Evolutionary conservation across 2,113 vertebrate species (phyloP).

Genomic region (Megalops atlanticus): DNA sequence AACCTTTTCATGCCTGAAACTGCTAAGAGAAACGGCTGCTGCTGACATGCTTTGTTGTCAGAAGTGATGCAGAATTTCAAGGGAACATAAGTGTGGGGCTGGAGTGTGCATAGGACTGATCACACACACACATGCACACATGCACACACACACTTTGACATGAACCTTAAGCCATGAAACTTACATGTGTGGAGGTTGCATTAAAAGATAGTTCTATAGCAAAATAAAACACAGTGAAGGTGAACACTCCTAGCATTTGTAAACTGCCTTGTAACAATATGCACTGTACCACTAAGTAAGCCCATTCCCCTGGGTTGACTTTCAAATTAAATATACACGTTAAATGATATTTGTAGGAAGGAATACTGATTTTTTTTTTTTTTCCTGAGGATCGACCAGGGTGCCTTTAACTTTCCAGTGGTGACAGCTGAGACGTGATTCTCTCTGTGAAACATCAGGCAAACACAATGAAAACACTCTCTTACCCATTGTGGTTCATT

Average conservation of each 20-base stretch:
- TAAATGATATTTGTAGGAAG: neutral
- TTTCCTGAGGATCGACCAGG: neutral
- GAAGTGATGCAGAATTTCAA: neutral
- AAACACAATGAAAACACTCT: neutral
- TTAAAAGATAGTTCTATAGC: neutral
- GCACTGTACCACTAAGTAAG: neutral
- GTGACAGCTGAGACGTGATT: neutral
- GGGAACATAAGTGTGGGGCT: neutral
- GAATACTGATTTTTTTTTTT: neutral
- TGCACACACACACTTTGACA: neutral
- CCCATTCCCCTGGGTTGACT: neutral
- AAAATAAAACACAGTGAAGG: no score
- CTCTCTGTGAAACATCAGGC: neutral
- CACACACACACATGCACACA: neutral
- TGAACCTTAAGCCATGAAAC: neutral
- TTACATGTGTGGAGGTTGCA: slow-evolving; percentile 5
- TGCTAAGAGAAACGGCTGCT: neutral
- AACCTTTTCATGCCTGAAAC: slow-evolving; percentile 22
- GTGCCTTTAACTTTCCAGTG: neutral
- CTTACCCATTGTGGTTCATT: neutral
- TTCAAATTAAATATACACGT: neutral
- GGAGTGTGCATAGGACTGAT: neutral
- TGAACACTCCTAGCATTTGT: neutral
- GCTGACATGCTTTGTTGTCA: slow-evolving; percentile 4
- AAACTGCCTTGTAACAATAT: neutral